Conservation (phyloP, 2,797 vertebrate species). For the Syndactyla subalaris region DNA sequence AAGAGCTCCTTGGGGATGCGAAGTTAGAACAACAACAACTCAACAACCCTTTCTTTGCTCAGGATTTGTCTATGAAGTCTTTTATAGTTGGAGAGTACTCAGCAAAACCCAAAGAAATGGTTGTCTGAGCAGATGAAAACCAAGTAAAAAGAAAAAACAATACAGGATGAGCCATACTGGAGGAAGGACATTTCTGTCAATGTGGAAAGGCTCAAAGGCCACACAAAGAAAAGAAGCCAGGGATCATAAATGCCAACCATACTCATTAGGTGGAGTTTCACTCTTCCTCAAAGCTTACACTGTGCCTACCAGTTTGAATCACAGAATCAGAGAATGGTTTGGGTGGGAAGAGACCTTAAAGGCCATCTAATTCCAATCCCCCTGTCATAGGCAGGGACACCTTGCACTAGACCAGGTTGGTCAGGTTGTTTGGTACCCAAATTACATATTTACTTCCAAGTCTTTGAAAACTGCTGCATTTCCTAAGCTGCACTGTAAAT, state of each 20-base stretch:
- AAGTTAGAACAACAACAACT: neutral
- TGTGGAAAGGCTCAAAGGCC: neutral
- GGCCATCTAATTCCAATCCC: neutral
- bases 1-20: neutral
- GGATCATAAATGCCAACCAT: neutral
- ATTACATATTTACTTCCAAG: neutral
- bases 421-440: neutral
- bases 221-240: neutral
- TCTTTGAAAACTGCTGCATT: neutral
- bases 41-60: neutral
- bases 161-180: neutral
- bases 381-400: neutral
- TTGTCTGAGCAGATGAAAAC: neutral
- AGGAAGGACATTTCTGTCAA: neutral
- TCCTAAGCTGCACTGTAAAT: neutral
- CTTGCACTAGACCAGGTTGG: neutral
- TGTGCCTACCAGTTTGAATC: neutral
- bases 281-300: neutral
- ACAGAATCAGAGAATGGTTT: neutral
- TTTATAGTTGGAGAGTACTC: neutral
- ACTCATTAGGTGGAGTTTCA: neutral
- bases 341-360: neutral
- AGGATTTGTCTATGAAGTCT: neutral
- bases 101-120: neutral
- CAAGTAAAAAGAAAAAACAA: neutral